phyloP scores from a whole-genome alignment of 2,888 invertebrate genomes.

The Eudemis profundana region DNA sequence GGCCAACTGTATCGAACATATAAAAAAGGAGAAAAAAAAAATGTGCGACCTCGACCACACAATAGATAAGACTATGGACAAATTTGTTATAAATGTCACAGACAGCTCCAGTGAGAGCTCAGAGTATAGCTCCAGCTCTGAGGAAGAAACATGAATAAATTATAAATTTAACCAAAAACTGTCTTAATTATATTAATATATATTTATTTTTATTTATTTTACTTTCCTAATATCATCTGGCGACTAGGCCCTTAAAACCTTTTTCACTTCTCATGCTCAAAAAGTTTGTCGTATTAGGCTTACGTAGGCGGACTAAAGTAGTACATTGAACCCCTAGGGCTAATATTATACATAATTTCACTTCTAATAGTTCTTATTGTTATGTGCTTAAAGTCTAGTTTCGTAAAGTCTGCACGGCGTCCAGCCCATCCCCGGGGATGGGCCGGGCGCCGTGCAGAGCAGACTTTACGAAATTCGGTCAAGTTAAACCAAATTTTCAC shows the following conservation, averaged over 20 bases:
- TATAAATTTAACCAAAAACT: not conserved
- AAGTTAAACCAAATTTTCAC: too few relatives aligned
- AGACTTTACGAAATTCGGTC: too few relatives aligned
- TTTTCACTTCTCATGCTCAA: not conserved
- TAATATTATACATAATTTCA: too few relatives aligned
- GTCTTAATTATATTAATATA: too few relatives aligned
- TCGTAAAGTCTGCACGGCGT: too few relatives aligned
- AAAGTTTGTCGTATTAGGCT: too few relatives aligned
- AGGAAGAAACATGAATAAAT: not conserved
- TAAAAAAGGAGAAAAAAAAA: conserved; percentile 10
- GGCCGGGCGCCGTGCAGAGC: too few relatives aligned
- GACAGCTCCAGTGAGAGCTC: not conserved
- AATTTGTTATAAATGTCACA: conserved; percentile 14
- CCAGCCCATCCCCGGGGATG: too few relatives aligned
- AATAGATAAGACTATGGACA: not conserved
- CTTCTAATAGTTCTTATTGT: too few relatives aligned
- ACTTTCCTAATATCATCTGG: not conserved
- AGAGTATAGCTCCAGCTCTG: conserved; percentile 13
- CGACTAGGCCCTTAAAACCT: not conserved
- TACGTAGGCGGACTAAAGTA: too few relatives aligned
- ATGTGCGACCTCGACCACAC: not conserved
- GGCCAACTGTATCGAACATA: not conserved
- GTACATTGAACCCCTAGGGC: too few relatives aligned
- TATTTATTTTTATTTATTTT: not conserved
- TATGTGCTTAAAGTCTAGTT: too few relatives aligned